Evolutionary conservation across 2,797 vertebrate genomes (phyloP).

Genomic region (Trachops cirrhosus): DNA sequence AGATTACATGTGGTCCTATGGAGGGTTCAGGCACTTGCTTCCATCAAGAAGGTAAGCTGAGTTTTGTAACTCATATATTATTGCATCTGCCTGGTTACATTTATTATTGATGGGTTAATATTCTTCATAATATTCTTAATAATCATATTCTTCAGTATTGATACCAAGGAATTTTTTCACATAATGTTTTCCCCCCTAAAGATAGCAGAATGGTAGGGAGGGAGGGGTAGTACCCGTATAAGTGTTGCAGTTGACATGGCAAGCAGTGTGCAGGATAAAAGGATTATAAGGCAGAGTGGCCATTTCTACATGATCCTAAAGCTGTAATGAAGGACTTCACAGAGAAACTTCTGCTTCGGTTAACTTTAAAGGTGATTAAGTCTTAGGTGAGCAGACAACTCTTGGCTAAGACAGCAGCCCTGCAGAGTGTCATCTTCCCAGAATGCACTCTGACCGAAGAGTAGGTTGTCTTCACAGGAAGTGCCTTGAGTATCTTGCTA

Average conservation of each 20-base stretch:
- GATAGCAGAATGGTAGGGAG: neutral
- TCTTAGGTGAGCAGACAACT: neutral
- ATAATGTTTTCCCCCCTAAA: accelerated
- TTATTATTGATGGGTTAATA: neutral
- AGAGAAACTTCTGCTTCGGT: neutral
- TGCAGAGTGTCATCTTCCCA: neutral
- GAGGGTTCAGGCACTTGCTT: neutral
- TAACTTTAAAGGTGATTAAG: neutral
- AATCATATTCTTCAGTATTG: neutral
- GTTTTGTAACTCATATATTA: neutral
- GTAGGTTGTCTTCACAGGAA: neutral
- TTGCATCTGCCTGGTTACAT: neutral
- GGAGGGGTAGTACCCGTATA: neutral
- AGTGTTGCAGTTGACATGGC: neutral
- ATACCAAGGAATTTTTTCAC: neutral
- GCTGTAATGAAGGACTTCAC: neutral
- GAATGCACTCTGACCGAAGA: neutral
- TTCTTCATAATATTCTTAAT: too few species aligned
- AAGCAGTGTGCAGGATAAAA: neutral
- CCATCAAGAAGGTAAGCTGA: neutral
- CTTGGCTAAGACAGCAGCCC: too few species aligned
- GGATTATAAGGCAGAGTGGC: neutral
- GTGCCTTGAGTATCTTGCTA: neutral
- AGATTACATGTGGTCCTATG: neutral
- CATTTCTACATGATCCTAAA: neutral